A percentile compares a stretch with the other conserved stretches of the same genome.
Evolutionary conservation across 1,140 invertebrate genomes (phyloP).

Genomic region (Macrosteles quadrilineatus): DNA sequence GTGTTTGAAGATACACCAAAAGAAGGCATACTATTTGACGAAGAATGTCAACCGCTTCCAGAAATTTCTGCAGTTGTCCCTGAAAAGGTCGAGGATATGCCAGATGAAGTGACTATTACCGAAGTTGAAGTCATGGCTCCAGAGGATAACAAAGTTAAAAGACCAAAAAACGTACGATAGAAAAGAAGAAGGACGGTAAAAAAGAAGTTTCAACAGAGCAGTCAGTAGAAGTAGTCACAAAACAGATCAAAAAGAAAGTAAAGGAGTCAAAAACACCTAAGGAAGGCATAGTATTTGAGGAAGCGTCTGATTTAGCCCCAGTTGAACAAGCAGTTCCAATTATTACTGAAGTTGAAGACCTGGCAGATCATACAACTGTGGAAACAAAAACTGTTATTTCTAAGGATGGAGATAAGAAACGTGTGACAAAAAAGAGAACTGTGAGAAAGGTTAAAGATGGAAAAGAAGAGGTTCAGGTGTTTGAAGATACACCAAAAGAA

Average conservation of each 20-base stretch:
- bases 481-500: slow-evolving; percentile 33
- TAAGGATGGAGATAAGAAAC: slow-evolving; percentile 34
- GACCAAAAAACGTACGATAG: slow-evolving; percentile 22
- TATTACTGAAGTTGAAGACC: slow-evolving; percentile 34
- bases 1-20: slow-evolving; percentile 30
- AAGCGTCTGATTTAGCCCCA: slow-evolving; percentile 30
- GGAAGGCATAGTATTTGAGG: slow-evolving; percentile 15
- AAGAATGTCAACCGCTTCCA: slow-evolving; percentile 33
- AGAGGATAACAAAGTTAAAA: slow-evolving; percentile 33
- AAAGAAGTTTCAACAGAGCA: slow-evolving; percentile 22
- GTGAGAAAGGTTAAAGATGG: slow-evolving; percentile 36
- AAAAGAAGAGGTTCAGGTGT: slow-evolving; percentile 43
- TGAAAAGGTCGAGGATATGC: slow-evolving; percentile 14
- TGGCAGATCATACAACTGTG: slow-evolving; percentile 43
- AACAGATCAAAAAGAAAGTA: not conserved
- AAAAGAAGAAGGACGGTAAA: slow-evolving; percentile 28
- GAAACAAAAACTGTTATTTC: slow-evolving; percentile 35
- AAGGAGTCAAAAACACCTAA: slow-evolving; percentile 1
- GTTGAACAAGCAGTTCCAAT: slow-evolving; percentile 27
- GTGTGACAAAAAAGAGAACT: slow-evolving; percentile 45
- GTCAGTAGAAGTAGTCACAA: not conserved
- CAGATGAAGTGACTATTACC: slow-evolving; percentile 30
- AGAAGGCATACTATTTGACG: slow-evolving; percentile 18
- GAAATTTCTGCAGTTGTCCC: slow-evolving; percentile 31
- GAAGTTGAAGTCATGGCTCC: slow-evolving; percentile 41